Percentiles rank a stretch among this genome's conserved stretches.
Conservation (phyloP, 2,113 vertebrate species). For the Antechinus stuartii region DNA sequence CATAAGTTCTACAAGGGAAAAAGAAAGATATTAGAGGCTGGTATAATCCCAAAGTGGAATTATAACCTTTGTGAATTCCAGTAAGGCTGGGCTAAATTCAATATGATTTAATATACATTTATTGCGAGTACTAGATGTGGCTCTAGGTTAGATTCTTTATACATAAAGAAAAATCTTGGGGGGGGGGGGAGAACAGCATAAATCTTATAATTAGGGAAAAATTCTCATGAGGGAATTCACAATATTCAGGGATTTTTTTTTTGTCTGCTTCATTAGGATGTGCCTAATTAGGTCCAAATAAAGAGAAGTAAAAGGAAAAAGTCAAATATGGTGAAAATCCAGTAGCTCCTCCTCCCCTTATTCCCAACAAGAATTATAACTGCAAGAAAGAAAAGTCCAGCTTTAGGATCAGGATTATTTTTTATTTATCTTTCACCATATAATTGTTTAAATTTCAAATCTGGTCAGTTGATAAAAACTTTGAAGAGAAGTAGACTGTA, state of each 20-base stretch:
- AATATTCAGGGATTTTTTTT: background rate
- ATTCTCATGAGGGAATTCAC: background rate
- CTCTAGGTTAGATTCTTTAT: background rate
- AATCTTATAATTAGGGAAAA: background rate
- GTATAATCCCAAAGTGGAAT: background rate
- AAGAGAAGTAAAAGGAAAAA: conserved; percentile 16
- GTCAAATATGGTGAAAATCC: background rate
- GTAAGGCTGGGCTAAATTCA: background rate
- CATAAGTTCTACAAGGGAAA: background rate
- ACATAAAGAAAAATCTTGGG: background rate
- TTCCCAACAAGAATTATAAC: background rate
- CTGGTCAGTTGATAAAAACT: background rate
- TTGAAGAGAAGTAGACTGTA: background rate
- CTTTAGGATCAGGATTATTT: background rate
- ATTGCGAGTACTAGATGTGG: background rate
- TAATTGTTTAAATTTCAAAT: background rate
- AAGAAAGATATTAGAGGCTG: background rate
- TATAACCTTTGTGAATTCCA: background rate
- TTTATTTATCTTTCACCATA: background rate
- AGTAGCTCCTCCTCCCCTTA: background rate
- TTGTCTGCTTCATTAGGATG: background rate
- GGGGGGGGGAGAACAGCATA: background rate
- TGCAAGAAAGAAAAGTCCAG: background rate
- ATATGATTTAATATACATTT: background rate
- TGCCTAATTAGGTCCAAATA: background rate